A percentile compares a stretch with the other conserved stretches of the same genome.
Evolutionary conservation across 2,113 vertebrate genomes (phyloP).

Genomic region (Phoxinus phoxinus): DNA sequence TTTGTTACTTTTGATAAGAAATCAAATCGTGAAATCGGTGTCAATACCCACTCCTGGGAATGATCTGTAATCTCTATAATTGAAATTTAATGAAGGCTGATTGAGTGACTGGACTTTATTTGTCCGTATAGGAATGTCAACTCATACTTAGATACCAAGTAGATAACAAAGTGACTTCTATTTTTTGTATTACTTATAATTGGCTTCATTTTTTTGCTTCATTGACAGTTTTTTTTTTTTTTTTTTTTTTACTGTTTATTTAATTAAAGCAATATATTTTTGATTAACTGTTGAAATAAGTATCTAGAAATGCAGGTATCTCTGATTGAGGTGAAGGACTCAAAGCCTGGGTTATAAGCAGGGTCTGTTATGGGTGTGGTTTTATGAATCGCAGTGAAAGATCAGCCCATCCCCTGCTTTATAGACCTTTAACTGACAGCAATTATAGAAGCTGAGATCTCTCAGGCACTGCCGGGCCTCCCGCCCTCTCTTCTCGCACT

Average conservation of each 20-base stretch:
- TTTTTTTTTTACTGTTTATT: too few relatives aligned
- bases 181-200: too few relatives aligned
- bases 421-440: constrained; percentile 33
- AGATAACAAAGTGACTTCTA: too few relatives aligned
- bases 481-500: neutral
- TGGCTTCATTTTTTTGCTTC: too few relatives aligned
- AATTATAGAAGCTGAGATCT: constrained; percentile 41
- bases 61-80: too few relatives aligned
- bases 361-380: neutral
- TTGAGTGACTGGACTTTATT: too few relatives aligned
- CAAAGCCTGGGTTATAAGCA: neutral
- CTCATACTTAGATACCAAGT: too few relatives aligned
- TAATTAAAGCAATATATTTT: neutral
- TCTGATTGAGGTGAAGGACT: neutral
- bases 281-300: neutral
- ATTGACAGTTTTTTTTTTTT: too few relatives aligned
- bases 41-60: too few relatives aligned
- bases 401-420: constrained; percentile 8
- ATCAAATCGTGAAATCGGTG: too few relatives aligned
- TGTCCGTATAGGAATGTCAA: too few relatives aligned
- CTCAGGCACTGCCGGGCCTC: constrained; percentile 1
- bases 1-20: neutral
- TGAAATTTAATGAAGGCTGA: too few relatives aligned
- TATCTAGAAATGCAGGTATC: neutral
- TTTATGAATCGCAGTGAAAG: constrained; percentile 35